Conservation (phyloP, 2,888 invertebrate genomes). For the Phengaris alcon region DNA sequence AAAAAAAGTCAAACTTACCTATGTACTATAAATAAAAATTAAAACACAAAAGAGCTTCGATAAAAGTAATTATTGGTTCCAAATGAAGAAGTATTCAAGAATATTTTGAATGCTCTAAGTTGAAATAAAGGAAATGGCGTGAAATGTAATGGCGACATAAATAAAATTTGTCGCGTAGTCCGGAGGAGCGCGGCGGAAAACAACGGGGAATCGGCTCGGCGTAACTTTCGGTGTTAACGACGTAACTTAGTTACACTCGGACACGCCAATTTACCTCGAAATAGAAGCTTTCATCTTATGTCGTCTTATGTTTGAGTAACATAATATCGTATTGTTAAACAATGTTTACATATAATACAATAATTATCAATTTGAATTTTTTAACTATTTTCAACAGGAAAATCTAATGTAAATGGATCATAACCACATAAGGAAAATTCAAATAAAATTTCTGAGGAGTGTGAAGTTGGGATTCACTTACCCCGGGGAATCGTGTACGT, state of each 20-base stretch:
- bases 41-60: neutral
- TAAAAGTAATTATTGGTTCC: neutral
- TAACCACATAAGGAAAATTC: neutral
- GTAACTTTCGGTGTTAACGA: constrained; percentile 25
- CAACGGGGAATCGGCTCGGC: neutral
- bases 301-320: constrained; percentile 3
- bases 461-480: neutral
- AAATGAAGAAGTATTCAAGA: neutral
- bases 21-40: no score
- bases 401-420: no score
- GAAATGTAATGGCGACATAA: constrained; percentile 4
- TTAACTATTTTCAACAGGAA: no score
- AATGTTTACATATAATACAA: neutral
- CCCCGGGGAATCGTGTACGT: neutral
- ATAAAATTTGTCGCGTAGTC: constrained; percentile 14
- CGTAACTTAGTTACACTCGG: constrained; percentile 26
- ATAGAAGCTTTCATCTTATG: constrained; percentile 21
- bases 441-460: neutral
- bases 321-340: neutral
- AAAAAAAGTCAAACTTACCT: no score
- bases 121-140: neutral
- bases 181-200: neutral
- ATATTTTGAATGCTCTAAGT: neutral
- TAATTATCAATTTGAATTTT: no score
- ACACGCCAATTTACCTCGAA: constrained; percentile 19